A percentile compares a stretch with the other conserved stretches of the same genome.
Evolutionary conservation across 2,113 vertebrate genomes (phyloP).

Genomic region (Myrmecophaga tridactyla): DNA sequence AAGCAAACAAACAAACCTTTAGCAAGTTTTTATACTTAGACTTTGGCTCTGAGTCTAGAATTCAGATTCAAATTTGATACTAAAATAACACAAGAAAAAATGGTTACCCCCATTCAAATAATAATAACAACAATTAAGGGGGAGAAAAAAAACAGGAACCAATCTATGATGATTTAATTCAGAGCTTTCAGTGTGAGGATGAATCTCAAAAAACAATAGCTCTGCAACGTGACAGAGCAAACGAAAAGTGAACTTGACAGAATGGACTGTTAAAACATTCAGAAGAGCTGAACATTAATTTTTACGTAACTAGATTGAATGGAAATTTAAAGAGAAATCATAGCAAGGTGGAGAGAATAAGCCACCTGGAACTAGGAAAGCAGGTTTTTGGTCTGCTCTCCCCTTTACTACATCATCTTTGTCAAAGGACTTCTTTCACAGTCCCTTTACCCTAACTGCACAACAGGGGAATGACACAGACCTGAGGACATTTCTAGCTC

Average conservation of each 20-base stretch:
- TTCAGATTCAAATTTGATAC: background rate
- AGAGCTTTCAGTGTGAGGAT: background rate
- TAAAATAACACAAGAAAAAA: constrained; percentile 17
- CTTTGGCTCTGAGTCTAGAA: background rate
- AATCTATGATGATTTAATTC: background rate
- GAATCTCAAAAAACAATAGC: background rate
- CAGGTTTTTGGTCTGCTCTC: background rate
- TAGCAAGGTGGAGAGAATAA: background rate
- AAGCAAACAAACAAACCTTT: background rate
- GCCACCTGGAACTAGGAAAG: background rate
- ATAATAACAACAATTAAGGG: background rate
- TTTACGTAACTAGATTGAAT: background rate
- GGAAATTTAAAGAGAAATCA: background rate
- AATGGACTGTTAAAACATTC: background rate
- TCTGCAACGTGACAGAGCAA: background rate
- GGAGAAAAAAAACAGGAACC: background rate
- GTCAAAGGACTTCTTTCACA: background rate
- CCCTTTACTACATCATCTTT: background rate
- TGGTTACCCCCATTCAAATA: background rate
- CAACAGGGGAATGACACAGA: background rate
- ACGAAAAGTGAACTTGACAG: background rate
- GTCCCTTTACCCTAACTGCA: background rate
- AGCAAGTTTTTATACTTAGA: background rate
- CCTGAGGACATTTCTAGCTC: background rate
- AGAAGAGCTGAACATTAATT: background rate